Evolutionary conservation across 2,797 vertebrate genomes (phyloP), one percentile per base, ranked within the genome.

Genomic region (Microctenopoma steveboyesi): DNA sequence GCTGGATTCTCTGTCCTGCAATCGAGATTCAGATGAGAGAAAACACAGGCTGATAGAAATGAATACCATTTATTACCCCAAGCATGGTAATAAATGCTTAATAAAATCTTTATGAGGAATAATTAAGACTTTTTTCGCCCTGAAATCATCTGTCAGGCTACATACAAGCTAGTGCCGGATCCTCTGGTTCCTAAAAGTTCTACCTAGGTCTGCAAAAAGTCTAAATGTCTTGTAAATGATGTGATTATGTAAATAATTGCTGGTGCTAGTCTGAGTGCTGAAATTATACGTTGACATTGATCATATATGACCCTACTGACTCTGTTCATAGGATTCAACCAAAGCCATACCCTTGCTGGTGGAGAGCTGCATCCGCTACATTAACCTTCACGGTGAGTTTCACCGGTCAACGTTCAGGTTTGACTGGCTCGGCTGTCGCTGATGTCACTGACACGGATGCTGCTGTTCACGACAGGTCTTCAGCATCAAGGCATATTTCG

Each of bases 401-500:
- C 37, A 16, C 7, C 16, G 3, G 12, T 28, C 6, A 7, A 0
- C 22, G 4, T 9, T 40, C 37, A 47, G 37, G 0, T 25, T 37
- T 11, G 3, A 4, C 6, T 7, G 18, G 11, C 4, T 59, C 9
- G 8, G 15, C 37, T 14, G 50, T 53, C 15, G 15, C 27, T 28
- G 4, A 13, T 12, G 43, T 30, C 5, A 33, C 30, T n/a, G 8
- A 54, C 18, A 13, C 11, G 30, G 33, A 6, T 53, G 0, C 22
- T 28, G 4, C 11, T 48, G 42, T 13, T 51, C 33, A 47, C 30
- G 72, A 14, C 84, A 99, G 98, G 98, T 89, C 96, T 99, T 79
- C 98, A 99, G 90, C 97, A 99, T 89, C 98, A 99, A 78, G 98
- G 98, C 48, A 98, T 99, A 85, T 99, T 99, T 90, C 93, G 98